Base-by-base conservation (phyloP, 64 coral and sea anemone genomes). In the Orbicella faveolata region DNA sequence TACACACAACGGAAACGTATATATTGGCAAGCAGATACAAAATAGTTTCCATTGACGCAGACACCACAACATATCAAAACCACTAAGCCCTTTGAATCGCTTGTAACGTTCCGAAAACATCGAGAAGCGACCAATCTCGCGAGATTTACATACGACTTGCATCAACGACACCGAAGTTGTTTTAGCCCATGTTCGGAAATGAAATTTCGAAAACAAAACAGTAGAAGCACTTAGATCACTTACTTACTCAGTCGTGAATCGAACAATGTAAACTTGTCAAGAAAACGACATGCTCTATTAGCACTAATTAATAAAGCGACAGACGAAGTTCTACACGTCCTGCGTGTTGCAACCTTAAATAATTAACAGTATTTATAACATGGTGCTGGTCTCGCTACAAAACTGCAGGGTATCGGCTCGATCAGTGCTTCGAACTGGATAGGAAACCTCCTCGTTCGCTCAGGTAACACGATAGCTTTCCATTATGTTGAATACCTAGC, bases 241-340 rank as follows among this genome's bases (percentile, higher is more conserved):
- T 70, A 44, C 63, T 72, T 85, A 72, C 37, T 73, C 64, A 72
- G 41, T 85, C 39, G 63, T 85, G 82, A 73, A 85, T 11, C 41
- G 17, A 85, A 85, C 82, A 85, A 85, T 68, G 64, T 65, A 85
- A 85, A 72, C 64, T 52, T 85, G 82, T 85, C 82, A 85, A 23
- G 63, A 14, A 73, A 85, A 52, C 54, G 82, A 85, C 41, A 68
- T 35, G 82, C 36, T 69, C 65, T 85, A 72, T 72, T 85, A 73
- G 36, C 82, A 26, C 82, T 85, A 85, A 85, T 85, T 85, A 85
- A 85, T 11, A 33, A 70, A 65, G 82, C 36, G 82, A 85, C 63
- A 85, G 37, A 26, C 37, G 18, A 26, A 10, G 36, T 5, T 30
- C 7, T 13, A 30, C 54, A 80, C 62, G 48, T 79, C 20, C 21